Conservation (phyloP, 2,888 invertebrate species). For the Allolobophora icterica region DNA sequence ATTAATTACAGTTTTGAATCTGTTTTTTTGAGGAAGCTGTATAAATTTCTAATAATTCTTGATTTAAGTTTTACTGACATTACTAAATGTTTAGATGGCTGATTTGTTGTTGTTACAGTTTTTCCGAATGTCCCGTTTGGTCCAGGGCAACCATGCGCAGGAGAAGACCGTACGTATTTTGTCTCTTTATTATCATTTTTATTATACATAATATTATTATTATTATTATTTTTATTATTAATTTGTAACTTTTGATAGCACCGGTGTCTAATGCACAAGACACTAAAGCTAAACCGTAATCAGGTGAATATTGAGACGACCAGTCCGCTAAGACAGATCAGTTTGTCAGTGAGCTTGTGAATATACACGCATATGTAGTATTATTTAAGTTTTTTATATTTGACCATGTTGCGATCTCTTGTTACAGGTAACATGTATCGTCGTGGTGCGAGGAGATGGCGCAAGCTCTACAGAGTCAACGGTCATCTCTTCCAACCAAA, state of each 20-base stretch:
- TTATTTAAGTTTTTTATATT: not conserved
- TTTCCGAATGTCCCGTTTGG: slow-evolving; percentile 96
- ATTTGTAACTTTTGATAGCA: too few species aligned
- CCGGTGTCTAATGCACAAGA: too few species aligned
- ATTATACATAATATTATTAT: not conserved
- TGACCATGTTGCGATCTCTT: not conserved
- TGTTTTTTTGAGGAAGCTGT: too few species aligned
- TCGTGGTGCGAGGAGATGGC: slow-evolving; percentile 95
- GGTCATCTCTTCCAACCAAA: slow-evolving; percentile 99
- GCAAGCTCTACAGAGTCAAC: slow-evolving; percentile 96
- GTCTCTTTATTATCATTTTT: not conserved
- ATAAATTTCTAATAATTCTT: not conserved
- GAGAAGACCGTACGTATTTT: slow-evolving; percentile 61
- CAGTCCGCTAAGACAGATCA: too few species aligned
- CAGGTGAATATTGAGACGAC: too few species aligned
- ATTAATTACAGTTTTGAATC: too few species aligned
- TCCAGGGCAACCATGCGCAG: slow-evolving; percentile 93
- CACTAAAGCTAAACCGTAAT: too few species aligned
- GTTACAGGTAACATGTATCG: slow-evolving; percentile 70
- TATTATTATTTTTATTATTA: too few species aligned
- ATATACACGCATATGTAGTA: too few species aligned
- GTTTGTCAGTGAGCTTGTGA: too few species aligned
- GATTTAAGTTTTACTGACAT: not conserved
- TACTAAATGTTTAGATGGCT: not conserved
- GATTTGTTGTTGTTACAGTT: slow-evolving; percentile 75